Conservation (phyloP, 2,797 vertebrate species). For the Paguma larvata region DNA sequence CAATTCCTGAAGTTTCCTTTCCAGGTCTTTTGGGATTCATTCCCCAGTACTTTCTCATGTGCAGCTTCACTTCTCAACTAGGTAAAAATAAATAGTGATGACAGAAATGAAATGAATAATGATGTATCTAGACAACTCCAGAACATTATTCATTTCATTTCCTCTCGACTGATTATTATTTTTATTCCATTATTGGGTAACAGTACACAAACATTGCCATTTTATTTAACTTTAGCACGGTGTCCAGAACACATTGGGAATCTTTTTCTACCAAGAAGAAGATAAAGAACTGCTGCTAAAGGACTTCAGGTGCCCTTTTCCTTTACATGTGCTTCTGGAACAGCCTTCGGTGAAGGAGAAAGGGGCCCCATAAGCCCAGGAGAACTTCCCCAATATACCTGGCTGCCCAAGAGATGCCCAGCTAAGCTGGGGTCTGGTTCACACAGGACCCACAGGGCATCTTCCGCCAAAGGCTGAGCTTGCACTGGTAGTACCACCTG, state of each 20-base stretch:
- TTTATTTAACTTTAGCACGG: slow-evolving; percentile 16
- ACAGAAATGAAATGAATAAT: slow-evolving; percentile 38
- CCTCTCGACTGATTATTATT: neutral
- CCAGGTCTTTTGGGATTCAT: neutral
- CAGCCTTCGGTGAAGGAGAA: neutral
- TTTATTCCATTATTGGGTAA: slow-evolving; percentile 18
- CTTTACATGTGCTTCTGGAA: neutral
- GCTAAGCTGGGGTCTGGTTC: neutral
- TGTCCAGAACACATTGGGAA: neutral
- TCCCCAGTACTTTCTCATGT: neutral
- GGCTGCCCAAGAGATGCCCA: neutral
- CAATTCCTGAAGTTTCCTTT: neutral
- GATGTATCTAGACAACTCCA: neutral
- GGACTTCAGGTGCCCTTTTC: neutral
- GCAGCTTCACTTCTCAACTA: neutral
- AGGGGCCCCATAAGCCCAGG: neutral
- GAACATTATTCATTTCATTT: slow-evolving; percentile 11
- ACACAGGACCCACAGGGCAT: neutral
- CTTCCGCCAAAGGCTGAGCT: neutral
- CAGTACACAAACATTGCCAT: neutral
- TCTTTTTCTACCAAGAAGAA: slow-evolving; percentile 14
- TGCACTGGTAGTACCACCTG: neutral
- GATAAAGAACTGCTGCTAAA: slow-evolving; percentile 4
- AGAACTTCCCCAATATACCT: neutral
- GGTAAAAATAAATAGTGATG: slow-evolving; percentile 52